Evolutionary conservation across 2,888 invertebrate species (phyloP).

Genomic region (Limnephilus rhombicus): DNA sequence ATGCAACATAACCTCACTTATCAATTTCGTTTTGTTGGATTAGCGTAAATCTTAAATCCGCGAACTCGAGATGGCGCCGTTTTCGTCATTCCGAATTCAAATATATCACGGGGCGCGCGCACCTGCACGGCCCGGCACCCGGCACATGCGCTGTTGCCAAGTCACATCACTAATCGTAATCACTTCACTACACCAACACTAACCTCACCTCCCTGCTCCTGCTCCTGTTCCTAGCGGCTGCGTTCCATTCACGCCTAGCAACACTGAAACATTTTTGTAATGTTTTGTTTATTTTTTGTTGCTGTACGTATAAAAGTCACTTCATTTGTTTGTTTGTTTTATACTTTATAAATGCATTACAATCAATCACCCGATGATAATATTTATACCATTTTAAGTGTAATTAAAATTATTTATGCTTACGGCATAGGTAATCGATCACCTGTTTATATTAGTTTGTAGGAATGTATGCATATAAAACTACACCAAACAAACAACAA

Average conservation of each 20-base stretch:
- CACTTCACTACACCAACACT: not conserved
- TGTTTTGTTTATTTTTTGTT: not conserved
- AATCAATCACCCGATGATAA: too few relatives aligned
- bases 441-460: too few relatives aligned
- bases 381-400: too few relatives aligned
- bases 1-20: not conserved
- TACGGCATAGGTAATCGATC: too few relatives aligned
- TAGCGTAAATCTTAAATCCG: conserved; percentile 16
- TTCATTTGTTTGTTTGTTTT: not conserved
- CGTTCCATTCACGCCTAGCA: conserved; percentile 25
- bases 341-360: not conserved
- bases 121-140: conserved; percentile 55
- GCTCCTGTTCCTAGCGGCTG: conserved; percentile 14
- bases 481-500: too few relatives aligned
- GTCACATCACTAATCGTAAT: conserved; percentile 23
- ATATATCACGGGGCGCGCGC: conserved; percentile 42
- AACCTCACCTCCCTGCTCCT: too few relatives aligned
- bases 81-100: conserved; percentile 44
- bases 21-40: not conserved
- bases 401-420: too few relatives aligned
- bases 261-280: not conserved
- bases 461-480: too few relatives aligned
- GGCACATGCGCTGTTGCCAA: conserved; percentile 63
- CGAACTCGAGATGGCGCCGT: conserved; percentile 1
- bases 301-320: not conserved